Conservation (phyloP, 2,113 vertebrate genomes). For the Microtus pennsylvanicus region DNA sequence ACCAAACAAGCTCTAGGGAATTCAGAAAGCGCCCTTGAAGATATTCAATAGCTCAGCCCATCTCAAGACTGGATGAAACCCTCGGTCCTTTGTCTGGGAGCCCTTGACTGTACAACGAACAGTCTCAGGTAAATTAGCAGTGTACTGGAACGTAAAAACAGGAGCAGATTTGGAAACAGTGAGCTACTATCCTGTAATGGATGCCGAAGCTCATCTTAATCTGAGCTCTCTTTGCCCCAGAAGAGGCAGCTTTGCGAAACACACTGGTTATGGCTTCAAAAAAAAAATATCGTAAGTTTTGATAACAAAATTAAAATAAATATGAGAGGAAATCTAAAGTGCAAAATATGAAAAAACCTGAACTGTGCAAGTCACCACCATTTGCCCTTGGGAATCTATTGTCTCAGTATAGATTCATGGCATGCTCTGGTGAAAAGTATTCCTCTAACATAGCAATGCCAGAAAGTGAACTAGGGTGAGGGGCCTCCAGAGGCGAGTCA, state of each 20-base stretch:
- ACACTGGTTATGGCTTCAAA: background rate
- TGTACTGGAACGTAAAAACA: background rate
- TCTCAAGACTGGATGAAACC: background rate
- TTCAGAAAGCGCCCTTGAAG: background rate
- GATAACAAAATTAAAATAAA: constrained; percentile 11
- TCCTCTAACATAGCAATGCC: constrained; percentile 6
- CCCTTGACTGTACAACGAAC: background rate
- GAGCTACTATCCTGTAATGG: background rate
- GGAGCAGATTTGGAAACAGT: background rate
- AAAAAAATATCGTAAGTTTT: background rate
- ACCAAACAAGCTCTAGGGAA: constrained; percentile 12
- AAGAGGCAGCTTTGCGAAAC: constrained; percentile 3
- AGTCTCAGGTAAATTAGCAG: background rate
- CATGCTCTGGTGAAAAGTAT: background rate
- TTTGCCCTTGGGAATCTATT: background rate
- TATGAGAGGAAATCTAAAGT: background rate
- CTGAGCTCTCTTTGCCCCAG: background rate
- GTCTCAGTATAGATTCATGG: background rate
- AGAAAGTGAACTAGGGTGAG: constrained; percentile 28
- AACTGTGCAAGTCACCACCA: background rate
- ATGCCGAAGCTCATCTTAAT: constrained; percentile 36
- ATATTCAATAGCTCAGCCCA: background rate
- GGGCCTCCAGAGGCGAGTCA: constrained; percentile 62
- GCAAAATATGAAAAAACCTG: background rate
- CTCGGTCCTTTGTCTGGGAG: background rate